Evolutionary conservation across 2,888 invertebrate genomes (phyloP).

Genomic region (Macaria notata): DNA sequence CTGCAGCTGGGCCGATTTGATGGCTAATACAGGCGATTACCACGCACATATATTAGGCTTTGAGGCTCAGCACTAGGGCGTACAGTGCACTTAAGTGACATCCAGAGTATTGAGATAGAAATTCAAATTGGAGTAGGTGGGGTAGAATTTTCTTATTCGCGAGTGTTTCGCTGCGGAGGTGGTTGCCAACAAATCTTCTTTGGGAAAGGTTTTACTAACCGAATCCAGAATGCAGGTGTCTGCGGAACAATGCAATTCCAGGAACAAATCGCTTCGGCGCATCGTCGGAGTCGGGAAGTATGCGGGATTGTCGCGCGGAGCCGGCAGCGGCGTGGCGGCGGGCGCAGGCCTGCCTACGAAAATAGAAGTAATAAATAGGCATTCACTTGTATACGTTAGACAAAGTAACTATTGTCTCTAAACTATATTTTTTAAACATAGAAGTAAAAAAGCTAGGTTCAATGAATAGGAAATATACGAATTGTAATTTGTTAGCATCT

Average conservation of each 20-base stretch:
- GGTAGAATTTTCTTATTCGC: conserved; percentile 19
- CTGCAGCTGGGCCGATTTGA: too few species aligned
- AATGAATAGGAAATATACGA: too few species aligned
- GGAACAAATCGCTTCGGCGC: conserved; percentile 64
- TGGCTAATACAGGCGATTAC: too few species aligned
- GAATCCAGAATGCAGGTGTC: conserved; percentile 75
- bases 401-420: too few species aligned
- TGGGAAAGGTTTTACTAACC: conserved; percentile 56
- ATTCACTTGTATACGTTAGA: too few species aligned
- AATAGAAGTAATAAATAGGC: too few species aligned
- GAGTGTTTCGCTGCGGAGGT: conserved; percentile 23
- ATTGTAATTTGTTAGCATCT: too few species aligned
- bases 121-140: conserved; percentile 8
- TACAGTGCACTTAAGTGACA: conserved; percentile 3
- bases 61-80: too few species aligned
- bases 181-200: conserved; percentile 54
- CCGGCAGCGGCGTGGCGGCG: not conserved
- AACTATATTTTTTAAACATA: too few species aligned
- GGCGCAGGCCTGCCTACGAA: too few species aligned
- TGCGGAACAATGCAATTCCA: conserved; percentile 71
- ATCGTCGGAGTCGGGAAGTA: conserved; percentile 11
- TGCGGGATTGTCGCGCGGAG: conserved; percentile 24
- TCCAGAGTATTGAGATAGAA: conserved; percentile 14
- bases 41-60: too few species aligned
- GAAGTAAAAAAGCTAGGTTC: too few species aligned